Conservation (phyloP, 2,113 vertebrate species). For the Bubo scandiacus region DNA sequence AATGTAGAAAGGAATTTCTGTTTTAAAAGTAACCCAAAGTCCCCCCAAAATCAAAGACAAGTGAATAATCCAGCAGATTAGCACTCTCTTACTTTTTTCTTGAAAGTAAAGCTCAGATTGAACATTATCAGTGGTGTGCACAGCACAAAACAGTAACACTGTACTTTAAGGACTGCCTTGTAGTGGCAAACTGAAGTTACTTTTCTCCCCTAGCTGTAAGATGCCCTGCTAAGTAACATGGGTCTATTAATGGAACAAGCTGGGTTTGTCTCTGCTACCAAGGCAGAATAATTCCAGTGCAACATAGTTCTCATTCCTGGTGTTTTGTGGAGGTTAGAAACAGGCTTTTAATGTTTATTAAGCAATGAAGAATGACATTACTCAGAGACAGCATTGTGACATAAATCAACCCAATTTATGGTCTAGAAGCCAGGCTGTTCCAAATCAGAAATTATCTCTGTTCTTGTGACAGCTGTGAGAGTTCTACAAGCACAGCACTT, state of each 20-base stretch:
- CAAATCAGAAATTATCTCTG: not conserved
- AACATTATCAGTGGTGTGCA: not conserved
- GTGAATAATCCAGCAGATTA: not conserved
- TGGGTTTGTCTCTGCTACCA: not conserved
- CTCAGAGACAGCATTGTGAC: not conserved
- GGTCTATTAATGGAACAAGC: not conserved
- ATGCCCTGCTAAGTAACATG: accelerated
- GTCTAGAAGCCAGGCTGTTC: not conserved
- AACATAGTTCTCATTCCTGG: not conserved
- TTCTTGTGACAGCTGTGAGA: not conserved
- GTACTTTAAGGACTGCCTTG: not conserved
- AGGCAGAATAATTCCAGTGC: not conserved
- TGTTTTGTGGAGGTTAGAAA: not conserved
- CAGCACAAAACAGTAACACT: not conserved
- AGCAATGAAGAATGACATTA: not conserved
- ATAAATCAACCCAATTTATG: not conserved
- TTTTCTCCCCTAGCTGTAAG: not conserved
- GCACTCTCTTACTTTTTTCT: not conserved
- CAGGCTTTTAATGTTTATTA: not conserved
- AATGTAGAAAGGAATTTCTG: not conserved
- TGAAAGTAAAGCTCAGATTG: not conserved
- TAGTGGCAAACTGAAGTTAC: not conserved
- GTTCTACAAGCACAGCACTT: not conserved
- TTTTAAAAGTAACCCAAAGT: not conserved
- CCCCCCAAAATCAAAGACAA: not conserved